A percentile compares a stretch with the other conserved stretches of the same genome.
Evolutionary conservation across 2,113 vertebrate genomes (phyloP).

Genomic region (Bostrychus sinensis): DNA sequence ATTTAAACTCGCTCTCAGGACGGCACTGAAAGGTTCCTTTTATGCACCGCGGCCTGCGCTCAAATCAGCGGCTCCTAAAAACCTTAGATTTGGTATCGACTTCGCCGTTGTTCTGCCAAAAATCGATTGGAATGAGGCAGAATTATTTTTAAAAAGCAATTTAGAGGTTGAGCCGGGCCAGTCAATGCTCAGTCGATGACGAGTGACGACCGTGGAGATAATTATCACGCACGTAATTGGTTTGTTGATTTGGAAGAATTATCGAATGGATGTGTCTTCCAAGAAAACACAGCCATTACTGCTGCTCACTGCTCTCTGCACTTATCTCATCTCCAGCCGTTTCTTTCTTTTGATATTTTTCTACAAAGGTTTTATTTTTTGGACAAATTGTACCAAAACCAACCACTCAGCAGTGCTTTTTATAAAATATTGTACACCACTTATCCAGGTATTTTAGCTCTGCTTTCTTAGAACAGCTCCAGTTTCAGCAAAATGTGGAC

Average conservation of each 20-base stretch:
- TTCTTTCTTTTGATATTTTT: neutral
- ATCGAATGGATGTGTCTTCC: neutral
- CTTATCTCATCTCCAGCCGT: too few species aligned
- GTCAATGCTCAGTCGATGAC: conserved; percentile 57
- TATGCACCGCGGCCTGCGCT: neutral
- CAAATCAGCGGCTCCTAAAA: conserved; percentile 19
- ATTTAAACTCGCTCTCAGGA: conserved; percentile 24
- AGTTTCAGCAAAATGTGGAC: too few species aligned
- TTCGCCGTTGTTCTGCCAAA: conserved; percentile 20
- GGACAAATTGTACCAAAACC: too few species aligned
- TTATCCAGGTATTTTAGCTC: too few species aligned
- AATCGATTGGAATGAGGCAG: conserved; percentile 42
- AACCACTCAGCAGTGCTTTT: too few species aligned
- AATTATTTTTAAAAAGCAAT: conserved; percentile 52
- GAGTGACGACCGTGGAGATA: conserved; percentile 36
- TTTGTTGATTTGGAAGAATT: conserved; percentile 37
- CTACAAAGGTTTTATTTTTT: too few species aligned
- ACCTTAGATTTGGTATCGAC: conserved; percentile 45
- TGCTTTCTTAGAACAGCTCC: too few species aligned
- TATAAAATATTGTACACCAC: too few species aligned
- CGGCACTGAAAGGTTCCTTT: neutral
- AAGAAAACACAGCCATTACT: neutral
- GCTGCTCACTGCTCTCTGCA: too few species aligned
- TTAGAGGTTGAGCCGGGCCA: conserved; percentile 46
- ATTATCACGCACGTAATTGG: conserved; percentile 50